phyloP scores from a whole-genome alignment of 1,140 invertebrate genomes.

The Ericerus pela region DNA sequence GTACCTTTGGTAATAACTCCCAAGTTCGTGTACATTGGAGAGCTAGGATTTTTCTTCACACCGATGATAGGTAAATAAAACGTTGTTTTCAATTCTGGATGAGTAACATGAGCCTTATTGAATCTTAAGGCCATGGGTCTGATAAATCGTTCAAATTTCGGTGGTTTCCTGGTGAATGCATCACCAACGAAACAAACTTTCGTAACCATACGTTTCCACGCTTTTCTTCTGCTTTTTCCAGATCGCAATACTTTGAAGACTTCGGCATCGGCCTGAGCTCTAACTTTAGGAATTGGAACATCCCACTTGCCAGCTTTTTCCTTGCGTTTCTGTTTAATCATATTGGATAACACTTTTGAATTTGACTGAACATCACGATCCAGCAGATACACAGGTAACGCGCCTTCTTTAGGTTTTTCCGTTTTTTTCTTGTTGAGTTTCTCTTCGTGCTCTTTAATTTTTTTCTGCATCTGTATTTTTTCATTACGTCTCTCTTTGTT shows the following conservation, averaged over 20 bases:
- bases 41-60: slow-evolving; percentile 98
- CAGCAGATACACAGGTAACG: slow-evolving; percentile 86
- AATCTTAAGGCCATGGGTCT: slow-evolving; percentile 93
- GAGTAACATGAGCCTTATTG: slow-evolving; percentile 95
- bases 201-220: slow-evolving; percentile 99
- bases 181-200: slow-evolving; percentile 98
- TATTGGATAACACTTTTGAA: slow-evolving; percentile 94
- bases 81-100: slow-evolving; percentile 98
- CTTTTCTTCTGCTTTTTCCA: slow-evolving; percentile 89
- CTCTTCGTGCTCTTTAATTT: slow-evolving; percentile 82
- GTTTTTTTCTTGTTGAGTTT: slow-evolving; percentile 61
- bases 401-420: slow-evolving; percentile 64
- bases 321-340: slow-evolving; percentile 99
- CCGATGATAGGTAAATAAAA: slow-evolving; percentile 96
- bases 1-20: slow-evolving; percentile 99
- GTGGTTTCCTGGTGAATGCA: slow-evolving; percentile 95
- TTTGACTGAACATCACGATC: slow-evolving; percentile 89
- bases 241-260: slow-evolving; percentile 82
- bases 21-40: slow-evolving; percentile 87
- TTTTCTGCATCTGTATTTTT: slow-evolving; percentile 99
- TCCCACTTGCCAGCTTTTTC: slow-evolving; percentile 99
- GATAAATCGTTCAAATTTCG: slow-evolving; percentile 98
- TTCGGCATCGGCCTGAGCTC: slow-evolving; percentile 92
- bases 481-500: slow-evolving; percentile 93
- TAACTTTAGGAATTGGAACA: slow-evolving; percentile 96